Evolutionary conservation across 2,888 invertebrate genomes (phyloP).

Genomic region (Calameuta idolon): DNA sequence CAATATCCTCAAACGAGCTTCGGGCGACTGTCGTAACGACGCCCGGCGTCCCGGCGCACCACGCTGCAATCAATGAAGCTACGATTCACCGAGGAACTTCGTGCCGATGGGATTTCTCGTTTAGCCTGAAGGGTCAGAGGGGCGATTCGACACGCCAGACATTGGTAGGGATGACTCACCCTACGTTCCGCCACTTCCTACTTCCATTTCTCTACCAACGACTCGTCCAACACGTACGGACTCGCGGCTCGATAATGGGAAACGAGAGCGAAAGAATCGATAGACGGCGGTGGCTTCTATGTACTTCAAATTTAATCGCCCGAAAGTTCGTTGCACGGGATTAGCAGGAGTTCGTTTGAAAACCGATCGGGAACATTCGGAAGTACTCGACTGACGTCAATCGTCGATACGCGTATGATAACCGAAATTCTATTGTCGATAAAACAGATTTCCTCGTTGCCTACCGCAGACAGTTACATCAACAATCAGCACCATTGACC

Average conservation of each 20-base stretch:
- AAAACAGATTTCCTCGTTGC: background rate
- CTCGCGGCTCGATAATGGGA: background rate
- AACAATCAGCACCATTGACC: no score
- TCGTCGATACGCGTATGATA: background rate
- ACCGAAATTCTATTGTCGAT: background rate
- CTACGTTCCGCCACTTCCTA: conserved; percentile 5
- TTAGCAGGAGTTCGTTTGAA: background rate
- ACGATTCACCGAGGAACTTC: conserved; percentile 60
- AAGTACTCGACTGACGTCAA: background rate
- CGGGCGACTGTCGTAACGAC: conserved; percentile 18
- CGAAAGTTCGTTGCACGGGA: background rate
- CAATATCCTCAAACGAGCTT: background rate
- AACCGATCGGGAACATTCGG: background rate
- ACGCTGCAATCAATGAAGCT: conserved; percentile 64
- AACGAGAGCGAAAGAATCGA: background rate
- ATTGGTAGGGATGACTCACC: conserved; percentile 9
- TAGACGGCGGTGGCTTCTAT: background rate
- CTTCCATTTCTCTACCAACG: background rate
- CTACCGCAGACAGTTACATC: no score
- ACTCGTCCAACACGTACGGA: conserved; percentile 1
- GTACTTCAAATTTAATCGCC: background rate
- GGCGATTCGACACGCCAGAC: background rate
- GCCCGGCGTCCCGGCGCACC: conserved; percentile 54
- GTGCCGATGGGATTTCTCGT: conserved; percentile 30
- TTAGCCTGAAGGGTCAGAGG: background rate